Evolutionary conservation across 1,140 invertebrate genomes (phyloP).

Genomic region (Drosophila orosa): DNA sequence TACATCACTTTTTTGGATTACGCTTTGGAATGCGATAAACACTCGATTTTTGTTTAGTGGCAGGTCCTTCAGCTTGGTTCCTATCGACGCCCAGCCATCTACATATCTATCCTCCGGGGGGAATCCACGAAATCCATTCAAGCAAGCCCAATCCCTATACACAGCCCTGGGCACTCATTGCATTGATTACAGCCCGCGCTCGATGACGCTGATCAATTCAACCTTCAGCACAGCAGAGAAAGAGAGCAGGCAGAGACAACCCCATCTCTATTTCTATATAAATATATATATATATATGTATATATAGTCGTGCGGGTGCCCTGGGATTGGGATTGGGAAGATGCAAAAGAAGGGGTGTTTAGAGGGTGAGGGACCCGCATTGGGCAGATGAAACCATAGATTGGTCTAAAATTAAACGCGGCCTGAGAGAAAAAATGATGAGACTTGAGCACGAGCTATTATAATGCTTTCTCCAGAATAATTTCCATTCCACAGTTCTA

Average conservation of each 20-base stretch:
- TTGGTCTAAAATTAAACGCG: slow-evolving; percentile 46
- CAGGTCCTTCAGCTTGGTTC: slow-evolving; percentile 21
- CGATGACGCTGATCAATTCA: slow-evolving; percentile 63
- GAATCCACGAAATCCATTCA: not conserved
- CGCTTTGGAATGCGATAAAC: slow-evolving; percentile 14
- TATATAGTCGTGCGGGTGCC: slow-evolving; percentile 11
- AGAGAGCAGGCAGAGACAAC: slow-evolving; percentile 37
- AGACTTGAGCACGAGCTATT: slow-evolving; percentile 1
- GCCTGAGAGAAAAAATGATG: slow-evolving; percentile 1
- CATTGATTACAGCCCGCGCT: slow-evolving; percentile 31
- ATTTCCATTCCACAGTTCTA: not conserved
- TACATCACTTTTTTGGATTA: slow-evolving; percentile 24
- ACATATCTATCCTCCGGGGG: not conserved
- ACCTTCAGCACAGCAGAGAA: slow-evolving; percentile 59
- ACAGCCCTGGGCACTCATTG: not conserved
- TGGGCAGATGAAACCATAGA: slow-evolving; percentile 35
- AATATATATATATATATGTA: slow-evolving; percentile 1
- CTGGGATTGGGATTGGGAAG: not conserved
- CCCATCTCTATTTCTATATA: slow-evolving; percentile 2
- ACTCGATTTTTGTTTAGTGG: slow-evolving; percentile 10
- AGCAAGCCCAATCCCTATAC: not conserved
- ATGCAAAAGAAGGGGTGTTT: not conserved
- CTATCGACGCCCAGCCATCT: slow-evolving; percentile 12
- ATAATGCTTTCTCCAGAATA: not conserved
- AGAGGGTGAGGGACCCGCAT: slow-evolving; percentile 28